Base-by-base conservation (phyloP, 2,797 vertebrate species). In the Rachycentron canadum region DNA sequence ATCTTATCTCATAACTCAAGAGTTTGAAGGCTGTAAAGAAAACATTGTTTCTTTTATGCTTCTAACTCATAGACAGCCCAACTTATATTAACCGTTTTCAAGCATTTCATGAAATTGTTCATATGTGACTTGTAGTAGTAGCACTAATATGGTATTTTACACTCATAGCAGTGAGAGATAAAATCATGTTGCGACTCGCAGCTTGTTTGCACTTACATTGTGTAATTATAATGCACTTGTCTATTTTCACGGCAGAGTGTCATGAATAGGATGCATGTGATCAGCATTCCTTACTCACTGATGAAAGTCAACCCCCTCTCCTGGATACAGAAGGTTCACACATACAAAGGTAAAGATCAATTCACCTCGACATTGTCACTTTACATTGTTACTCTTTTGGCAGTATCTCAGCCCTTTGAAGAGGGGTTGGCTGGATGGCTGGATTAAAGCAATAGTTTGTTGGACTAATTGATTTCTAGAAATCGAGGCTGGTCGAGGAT, bases 251-350 rank as follows among this genome's bases (percentile, higher is more conserved):
- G 40, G 2, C 85, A 99, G 98, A 98, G 97, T 0, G 96, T 99
- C 82, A 95, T 99, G 97, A 99, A 98, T 84, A 94, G 97, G 81
- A 97, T 98, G 96, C 97, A 99, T 0, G 97, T 99, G 81, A 94
- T 99, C 94, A 99, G 97, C 92, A 96, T 99, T 79, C 98, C 98
- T 0, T 99, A 99, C 70, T 97, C 98, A 1, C 89, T 99, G 86
- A 99, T 99, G 98, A 99, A 99, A 92, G 98, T 96, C 90, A 99
- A 99, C 93, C 98, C 98, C 0, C 96, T 99, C 69, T 99, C 97
- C 83, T 99, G 98, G 98, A 98, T 99, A 85, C 97, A 99, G 95
- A 99, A 99, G 87, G 98, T 99, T 82, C 97, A 97, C 75, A 90
- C 79, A 0, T 99, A 97, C 85, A 99, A 99, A 97, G 98, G 98